Evolutionary conservation across 2,797 vertebrate genomes (phyloP).

Genomic region (Sternarchorhynchus goeldii): DNA sequence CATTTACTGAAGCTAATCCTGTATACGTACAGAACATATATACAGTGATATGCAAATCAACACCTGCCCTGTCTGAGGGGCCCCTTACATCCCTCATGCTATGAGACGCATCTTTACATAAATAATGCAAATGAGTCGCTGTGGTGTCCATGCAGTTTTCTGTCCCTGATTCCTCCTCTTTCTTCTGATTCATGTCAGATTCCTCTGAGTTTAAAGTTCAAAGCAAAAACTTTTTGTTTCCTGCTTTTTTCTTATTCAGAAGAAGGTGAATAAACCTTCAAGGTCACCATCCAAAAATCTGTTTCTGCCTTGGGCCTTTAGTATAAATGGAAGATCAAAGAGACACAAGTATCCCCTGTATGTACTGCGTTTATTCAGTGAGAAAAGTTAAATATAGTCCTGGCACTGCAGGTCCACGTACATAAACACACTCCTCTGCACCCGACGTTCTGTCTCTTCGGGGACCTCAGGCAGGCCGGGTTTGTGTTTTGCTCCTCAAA

Average conservation of each 20-base stretch:
- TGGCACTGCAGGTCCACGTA: too few species aligned
- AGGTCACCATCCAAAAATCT: too few species aligned
- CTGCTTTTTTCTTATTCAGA: slow-evolving; percentile 10
- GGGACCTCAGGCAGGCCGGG: too few species aligned
- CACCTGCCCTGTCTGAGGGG: background rate
- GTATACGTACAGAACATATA: too few species aligned
- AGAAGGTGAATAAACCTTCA: too few species aligned
- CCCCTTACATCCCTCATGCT: background rate
- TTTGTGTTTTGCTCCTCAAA: too few species aligned
- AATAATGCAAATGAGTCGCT: slow-evolving; percentile 48
- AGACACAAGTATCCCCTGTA: background rate
- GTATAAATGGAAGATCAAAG: slow-evolving; percentile 33
- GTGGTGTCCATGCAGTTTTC: background rate
- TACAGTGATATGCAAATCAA: too few species aligned
- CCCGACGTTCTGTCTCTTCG: too few species aligned
- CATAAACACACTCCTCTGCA: too few species aligned
- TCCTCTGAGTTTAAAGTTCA: slow-evolving; percentile 29
- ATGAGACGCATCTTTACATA: slow-evolving; percentile 37
- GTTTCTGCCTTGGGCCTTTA: too few species aligned
- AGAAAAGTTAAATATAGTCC: too few species aligned
- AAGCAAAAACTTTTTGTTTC: background rate
- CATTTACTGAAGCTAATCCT: too few species aligned
- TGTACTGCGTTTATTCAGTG: background rate
- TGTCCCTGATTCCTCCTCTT: background rate
- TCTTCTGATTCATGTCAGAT: slow-evolving; percentile 20